phyloP scores from a whole-genome alignment of 2,113 vertebrate species.

The Piliocolobus tephrosceles region DNA sequence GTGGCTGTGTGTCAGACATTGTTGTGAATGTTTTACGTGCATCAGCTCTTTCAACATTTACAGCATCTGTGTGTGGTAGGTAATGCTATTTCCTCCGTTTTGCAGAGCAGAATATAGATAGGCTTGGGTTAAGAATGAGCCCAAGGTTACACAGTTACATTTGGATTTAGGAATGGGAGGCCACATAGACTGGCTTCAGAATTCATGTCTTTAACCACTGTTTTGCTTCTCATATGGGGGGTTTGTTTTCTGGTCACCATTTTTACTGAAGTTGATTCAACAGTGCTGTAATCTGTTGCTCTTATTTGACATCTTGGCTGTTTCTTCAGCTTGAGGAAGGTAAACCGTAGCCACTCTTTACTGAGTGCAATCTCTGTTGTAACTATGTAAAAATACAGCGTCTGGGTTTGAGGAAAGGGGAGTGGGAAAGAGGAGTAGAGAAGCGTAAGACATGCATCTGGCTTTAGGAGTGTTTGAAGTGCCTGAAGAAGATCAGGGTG shows the following conservation, averaged over 20 bases:
- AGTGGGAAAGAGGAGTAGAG: neutral
- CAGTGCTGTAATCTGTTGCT: accelerated
- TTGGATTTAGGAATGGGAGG: neutral
- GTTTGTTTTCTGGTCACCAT: neutral
- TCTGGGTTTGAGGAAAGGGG: neutral
- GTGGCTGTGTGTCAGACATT: neutral
- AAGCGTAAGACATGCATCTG: neutral
- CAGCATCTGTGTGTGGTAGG: neutral
- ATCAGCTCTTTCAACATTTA: neutral
- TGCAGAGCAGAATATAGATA: neutral
- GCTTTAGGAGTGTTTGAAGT: neutral
- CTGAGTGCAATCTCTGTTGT: neutral
- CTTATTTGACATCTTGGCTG: neutral
- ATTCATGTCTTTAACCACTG: neutral
- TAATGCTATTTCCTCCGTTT: neutral
- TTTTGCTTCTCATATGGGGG: no score
- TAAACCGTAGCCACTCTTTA: neutral
- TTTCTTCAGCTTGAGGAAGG: neutral
- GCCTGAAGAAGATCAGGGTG: neutral
- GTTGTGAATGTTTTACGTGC: neutral
- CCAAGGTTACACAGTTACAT: neutral
- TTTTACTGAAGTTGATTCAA: neutral
- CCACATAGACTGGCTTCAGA: neutral
- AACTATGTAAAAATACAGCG: neutral
- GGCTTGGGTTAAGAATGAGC: neutral